Evolutionary conservation across 2,888 invertebrate genomes (phyloP).

Genomic region (Metopia argyrocephala): DNA sequence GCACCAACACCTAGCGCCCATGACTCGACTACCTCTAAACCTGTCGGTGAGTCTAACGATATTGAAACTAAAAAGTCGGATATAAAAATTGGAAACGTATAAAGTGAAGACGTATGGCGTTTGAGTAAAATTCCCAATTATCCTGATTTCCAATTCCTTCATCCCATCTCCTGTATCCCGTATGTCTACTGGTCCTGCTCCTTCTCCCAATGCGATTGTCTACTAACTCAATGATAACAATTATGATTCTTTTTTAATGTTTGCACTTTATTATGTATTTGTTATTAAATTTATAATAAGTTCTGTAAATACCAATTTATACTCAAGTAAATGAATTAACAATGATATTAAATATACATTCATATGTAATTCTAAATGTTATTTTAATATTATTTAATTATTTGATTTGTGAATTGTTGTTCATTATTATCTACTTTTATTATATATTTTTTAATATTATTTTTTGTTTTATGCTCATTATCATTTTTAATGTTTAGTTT

Average conservation of each 20-base stretch:
- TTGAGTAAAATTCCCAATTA: slow-evolving; percentile 14
- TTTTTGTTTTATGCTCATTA: slow-evolving; percentile 64
- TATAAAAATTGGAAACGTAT: slow-evolving; percentile 30
- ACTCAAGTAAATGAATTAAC: slow-evolving; percentile 34
- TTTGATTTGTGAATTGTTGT: slow-evolving; percentile 73
- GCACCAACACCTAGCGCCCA: slow-evolving; percentile 32
- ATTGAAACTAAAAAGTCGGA: slow-evolving; percentile 43
- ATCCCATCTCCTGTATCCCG: slow-evolving; percentile 39
- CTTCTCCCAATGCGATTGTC: slow-evolving; percentile 40
- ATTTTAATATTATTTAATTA: background rate
- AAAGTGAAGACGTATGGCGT: slow-evolving; percentile 14
- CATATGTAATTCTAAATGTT: background rate
- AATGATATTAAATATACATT: slow-evolving; percentile 23
- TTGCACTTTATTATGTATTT: slow-evolving; percentile 33
- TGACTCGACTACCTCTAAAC: slow-evolving; percentile 30
- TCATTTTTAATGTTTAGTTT: slow-evolving; percentile 72
- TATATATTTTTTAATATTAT: slow-evolving; percentile 58
- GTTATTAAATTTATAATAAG: slow-evolving; percentile 57
- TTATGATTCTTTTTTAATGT: background rate
- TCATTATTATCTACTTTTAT: slow-evolving; percentile 70
- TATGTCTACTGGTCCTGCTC: slow-evolving; percentile 38
- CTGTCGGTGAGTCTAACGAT: slow-evolving; percentile 46
- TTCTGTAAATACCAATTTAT: slow-evolving; percentile 4
- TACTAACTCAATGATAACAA: slow-evolving; percentile 44
- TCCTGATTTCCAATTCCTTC: slow-evolving; percentile 10